Evolutionary conservation across 2,888 invertebrate genomes (phyloP), one percentile per base, ranked within the genome.

Genomic region (Trissoscelio sp.): DNA sequence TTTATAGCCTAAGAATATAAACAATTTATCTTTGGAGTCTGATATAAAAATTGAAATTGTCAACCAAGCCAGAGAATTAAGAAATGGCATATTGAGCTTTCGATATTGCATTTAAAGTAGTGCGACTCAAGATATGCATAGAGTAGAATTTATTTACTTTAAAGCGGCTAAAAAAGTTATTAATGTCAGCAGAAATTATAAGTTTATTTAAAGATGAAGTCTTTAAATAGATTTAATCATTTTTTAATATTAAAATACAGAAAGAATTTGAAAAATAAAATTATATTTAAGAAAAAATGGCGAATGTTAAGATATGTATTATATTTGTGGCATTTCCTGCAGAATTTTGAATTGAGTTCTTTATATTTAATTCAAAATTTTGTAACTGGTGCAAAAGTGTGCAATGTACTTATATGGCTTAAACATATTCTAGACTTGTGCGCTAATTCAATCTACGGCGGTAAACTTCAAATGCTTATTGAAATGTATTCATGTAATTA

Each of bases 401-500:
- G 3, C 9, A 51, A 51, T 51, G 37, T 66, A 51, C 22, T 51
- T 66, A 51, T 9, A 51, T 18, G 64, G 64, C 51, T 66, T 66
- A 39, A 48, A 51, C 4, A 60, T n/a, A 46, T 34, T 64, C 16
- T 51, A 48, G 37, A 51, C 11, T 37, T 66, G 6, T 46, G 16
- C 34, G 46, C 51, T 46, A 66, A 34, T 51, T n/a, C 39, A 67
- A 67, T 67, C 24, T 67, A 66, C 51, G 37, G 0, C 16, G n/a
- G 20, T 66, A 66, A 51, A 39, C 37, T 69, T 53, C n/a, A 20
- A 55, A 31, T 44, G 48, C 22, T 48, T 69, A 55, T 57, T 55
- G 11, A 69, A 67, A 28, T 46, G 28, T 39, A 57, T 42, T 57
- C 44, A 55, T 57, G 44, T 57, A 69, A 69, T 69, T 55, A 55